Percentiles rank a stretch among this genome's conserved stretches.
These are phyloP conservation scores for Hylaeus volcanicus DNA, from an alignment of 1,140 invertebrate species.

Conservation along the genomic window DNA sequence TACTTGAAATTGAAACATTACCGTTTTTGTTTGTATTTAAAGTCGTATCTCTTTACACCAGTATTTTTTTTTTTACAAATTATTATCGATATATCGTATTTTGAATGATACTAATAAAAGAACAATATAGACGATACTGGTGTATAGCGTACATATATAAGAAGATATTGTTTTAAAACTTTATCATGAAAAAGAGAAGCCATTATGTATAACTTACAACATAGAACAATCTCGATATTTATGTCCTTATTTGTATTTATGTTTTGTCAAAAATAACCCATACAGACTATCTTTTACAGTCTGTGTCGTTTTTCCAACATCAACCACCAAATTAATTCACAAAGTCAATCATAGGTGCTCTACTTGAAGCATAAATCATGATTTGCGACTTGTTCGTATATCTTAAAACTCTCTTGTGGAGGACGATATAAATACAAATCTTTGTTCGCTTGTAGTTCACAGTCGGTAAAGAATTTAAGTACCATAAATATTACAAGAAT, in stretches of 20 bases:
- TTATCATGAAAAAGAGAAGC: background rate
- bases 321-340: background rate
- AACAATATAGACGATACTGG: background rate
- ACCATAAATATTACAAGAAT: background rate
- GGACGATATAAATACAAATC: background rate
- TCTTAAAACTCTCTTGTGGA: background rate
- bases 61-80: background rate
- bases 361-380: background rate
- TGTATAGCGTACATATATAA: background rate
- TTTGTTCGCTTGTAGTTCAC: background rate
- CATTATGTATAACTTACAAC: background rate
- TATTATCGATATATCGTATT: background rate
- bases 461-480: background rate
- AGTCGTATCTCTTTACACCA: background rate
- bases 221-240: background rate
- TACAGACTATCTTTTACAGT: background rate
- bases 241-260: background rate
- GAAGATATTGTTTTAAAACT: background rate
- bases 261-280: background rate
- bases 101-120: background rate
- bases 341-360: background rate
- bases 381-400: background rate
- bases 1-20: background rate
- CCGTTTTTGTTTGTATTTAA: no score
- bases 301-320: background rate